Base-by-base conservation (phyloP, 2,113 vertebrate species). In the Ceuthmochares aereus region DNA sequence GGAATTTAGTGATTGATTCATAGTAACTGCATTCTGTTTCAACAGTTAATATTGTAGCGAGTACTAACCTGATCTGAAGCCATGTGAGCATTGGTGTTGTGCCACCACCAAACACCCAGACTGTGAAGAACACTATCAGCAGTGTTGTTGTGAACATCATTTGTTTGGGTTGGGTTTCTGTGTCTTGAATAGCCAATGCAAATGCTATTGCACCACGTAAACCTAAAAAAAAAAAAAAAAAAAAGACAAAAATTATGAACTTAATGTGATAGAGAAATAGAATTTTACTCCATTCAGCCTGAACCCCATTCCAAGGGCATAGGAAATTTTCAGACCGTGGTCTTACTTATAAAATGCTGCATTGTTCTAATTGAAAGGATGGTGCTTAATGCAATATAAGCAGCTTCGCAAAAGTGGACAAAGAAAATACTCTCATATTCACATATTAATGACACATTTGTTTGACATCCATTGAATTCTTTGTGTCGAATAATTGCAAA, bases 61-160 rank as follows among this genome's bases (percentile, higher is more conserved):
- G 25, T 13, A 98, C 98, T 93, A 43, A 99, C 99, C 98, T 98
- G 98, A 99, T 98, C 79, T 98, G 97, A 72, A 99, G 98, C 97
- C 96, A 97, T 0, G 96, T 90, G 63, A 99, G 98, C 98, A 98
- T 97, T 2, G 98, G 98, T 2, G 97, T 98, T 1, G 98, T 98
- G 51, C 98, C 98, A 3, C 98, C 97, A 49, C 98, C 99, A 15
- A 98, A 97, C 2, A 98, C 97, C 98, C 98, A 99, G 87, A 99
- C 97, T 0, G 98, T 99, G 96, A 98, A 98, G 93, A 98, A 97
- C 21, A 99, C 98, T 2, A 99, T 90, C 54, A 99, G 97, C 78
- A 99, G 97, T 0, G 98, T 98, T 52, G 98, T 99, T 91, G 96
- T 98, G 64, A 99, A 96, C 98, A 99, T 98, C 97, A 98, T 98